Evolutionary conservation across 53 echinoderm and acorn worm species (phyloP), one percentile per base, ranked within the genome.

Genomic region (Patiria pectinifera): DNA sequence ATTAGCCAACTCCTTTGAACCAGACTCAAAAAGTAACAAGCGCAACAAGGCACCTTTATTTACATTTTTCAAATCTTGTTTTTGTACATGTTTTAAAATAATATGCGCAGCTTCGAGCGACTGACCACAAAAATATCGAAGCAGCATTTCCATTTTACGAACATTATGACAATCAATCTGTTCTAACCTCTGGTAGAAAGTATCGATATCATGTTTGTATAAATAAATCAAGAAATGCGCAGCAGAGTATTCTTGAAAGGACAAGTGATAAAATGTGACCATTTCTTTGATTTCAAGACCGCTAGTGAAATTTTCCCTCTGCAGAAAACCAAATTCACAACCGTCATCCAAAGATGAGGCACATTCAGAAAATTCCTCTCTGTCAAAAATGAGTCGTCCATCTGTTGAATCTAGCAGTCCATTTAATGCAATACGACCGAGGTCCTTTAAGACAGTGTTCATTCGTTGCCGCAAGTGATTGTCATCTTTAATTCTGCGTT

Each of bases 161-260:
- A 83, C 0, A 23, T 83, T 61, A 11, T 60, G 8, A 1, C 0
- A n/a, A 59, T 21, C 24, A 12, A 76, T 69, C 21, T 11, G 69
- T 11, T 69, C 69, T 23, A 83, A 59, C 23, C 0, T 59, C 0
- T 2, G 7, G 58, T 8, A 6, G 83, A 83, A 59, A 83, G 11
- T 83, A 3, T 60, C 26, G 58, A 19, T 16, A 59, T 83, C 62
- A 48, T 23, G 2, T 4, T 60, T 4, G 2, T 16, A 18, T 62
- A 83, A 23, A 59, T 60, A 0, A 59, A 48, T 25, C 23, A 83
- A 26, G n/a, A 61, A 22, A 48, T 12, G 35, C 23, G 83, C 83
- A 9, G 83, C 83, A 25, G 3, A 83, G 83, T 83, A 83, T 60
- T 83, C 83, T 25, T 83, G 83, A 23, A 83, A 83, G 3, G 83